Evolutionary conservation across 2,797 vertebrate species (phyloP).

Genomic region (Triplophysa yarkandensis): DNA sequence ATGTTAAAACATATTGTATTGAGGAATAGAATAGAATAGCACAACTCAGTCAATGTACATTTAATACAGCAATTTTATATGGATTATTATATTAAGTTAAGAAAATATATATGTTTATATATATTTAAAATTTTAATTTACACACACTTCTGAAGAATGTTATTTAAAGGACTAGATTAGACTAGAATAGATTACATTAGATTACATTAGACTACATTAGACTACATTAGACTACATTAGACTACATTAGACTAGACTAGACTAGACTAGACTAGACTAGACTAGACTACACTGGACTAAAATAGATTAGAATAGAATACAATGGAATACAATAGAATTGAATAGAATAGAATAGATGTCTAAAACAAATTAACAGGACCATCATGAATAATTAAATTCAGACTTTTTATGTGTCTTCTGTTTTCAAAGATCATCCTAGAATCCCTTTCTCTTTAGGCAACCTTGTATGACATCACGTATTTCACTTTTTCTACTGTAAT

Average conservation of each 20-base stretch:
- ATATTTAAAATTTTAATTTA: too few species aligned
- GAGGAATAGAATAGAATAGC: too few species aligned
- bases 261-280: too few species aligned
- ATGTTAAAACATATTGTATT: too few species aligned
- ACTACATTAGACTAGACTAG: too few species aligned
- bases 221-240: too few species aligned
- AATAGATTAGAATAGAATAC: background rate
- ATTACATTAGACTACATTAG: too few species aligned
- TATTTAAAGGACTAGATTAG: too few species aligned
- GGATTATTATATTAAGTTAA: background rate
- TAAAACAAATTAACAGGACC: background rate
- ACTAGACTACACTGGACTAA: too few species aligned
- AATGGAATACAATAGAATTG: too few species aligned
- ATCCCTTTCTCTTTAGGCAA: background rate
- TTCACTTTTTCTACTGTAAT: slow-evolving; percentile 68
- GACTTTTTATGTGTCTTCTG: background rate
- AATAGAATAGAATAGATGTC: background rate
- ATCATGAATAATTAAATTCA: background rate
- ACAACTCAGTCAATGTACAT: background rate
- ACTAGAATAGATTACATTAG: too few species aligned
- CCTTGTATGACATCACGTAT: slow-evolving; percentile 29
- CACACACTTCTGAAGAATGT: too few species aligned
- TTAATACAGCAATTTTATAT: background rate
- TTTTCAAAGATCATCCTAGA: background rate
- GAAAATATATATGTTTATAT: background rate